Conservation (phyloP, 2,888 invertebrate species). For the Cryptops parisi region DNA sequence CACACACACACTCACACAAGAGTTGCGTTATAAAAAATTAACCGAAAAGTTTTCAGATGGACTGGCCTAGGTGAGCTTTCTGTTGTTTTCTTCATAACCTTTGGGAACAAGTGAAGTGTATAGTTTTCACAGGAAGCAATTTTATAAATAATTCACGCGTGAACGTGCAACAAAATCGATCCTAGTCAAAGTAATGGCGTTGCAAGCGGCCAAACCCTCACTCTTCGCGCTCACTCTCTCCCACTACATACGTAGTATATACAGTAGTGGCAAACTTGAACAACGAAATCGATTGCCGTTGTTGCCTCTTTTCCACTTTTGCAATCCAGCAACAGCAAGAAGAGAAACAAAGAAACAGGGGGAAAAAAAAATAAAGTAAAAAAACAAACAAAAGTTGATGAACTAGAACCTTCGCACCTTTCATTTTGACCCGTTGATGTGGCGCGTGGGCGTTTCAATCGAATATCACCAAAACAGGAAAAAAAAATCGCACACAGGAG, state of each 20-base stretch:
- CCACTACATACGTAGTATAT: neutral
- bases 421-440: neutral
- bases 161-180: conserved; percentile 16
- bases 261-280: too few relatives aligned
- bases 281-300: neutral
- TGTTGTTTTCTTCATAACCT: conserved; percentile 15
- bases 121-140: conserved; percentile 14
- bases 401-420: neutral
- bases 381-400: neutral
- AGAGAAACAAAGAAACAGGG: neutral
- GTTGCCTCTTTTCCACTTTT: neutral
- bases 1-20: too few relatives aligned
- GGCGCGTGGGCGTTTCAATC: conserved; percentile 2
- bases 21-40: neutral
- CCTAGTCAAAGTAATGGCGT: conserved; percentile 15
- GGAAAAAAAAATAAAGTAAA: neutral
- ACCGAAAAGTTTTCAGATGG: neutral
- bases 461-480: neutral
- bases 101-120: conserved; percentile 13
- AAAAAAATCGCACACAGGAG: conserved; percentile 5
- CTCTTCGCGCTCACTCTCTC: neutral
- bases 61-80: neutral
- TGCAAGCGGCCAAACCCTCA: conserved; percentile 10
- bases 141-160: conserved; percentile 16
- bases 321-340: neutral